Conservation (phyloP, 2,888 invertebrate species). For the Acanthacorydalis orientalis region DNA sequence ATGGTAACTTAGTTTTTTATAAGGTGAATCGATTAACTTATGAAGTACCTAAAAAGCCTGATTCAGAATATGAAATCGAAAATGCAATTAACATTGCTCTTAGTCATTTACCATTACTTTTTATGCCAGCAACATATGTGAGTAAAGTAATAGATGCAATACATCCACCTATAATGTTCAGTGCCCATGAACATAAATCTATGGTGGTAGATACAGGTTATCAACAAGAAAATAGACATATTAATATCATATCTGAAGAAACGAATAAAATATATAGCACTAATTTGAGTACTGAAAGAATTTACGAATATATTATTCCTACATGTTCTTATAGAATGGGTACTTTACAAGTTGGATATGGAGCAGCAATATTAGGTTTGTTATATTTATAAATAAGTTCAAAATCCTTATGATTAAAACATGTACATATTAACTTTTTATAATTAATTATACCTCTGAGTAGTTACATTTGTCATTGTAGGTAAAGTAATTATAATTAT, state of each 20-base stretch:
- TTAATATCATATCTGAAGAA: slow-evolving; percentile 11
- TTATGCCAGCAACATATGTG: slow-evolving; percentile 32
- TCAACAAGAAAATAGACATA: slow-evolving; percentile 15
- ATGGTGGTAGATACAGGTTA: slow-evolving; percentile 33
- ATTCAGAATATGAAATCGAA: slow-evolving; percentile 25
- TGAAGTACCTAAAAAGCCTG: slow-evolving; percentile 35
- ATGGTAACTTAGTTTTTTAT: slow-evolving; percentile 47
- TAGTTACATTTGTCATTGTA: no score
- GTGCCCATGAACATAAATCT: slow-evolving; percentile 53
- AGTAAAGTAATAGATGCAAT: slow-evolving; percentile 42
- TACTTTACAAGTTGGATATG: slow-evolving; percentile 68
- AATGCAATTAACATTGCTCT: slow-evolving; percentile 44
- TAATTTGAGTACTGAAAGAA: slow-evolving; percentile 26
- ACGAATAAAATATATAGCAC: slow-evolving; percentile 26
- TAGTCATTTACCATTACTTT: slow-evolving; percentile 56
- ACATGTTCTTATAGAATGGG: slow-evolving; percentile 97
- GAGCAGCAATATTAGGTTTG: slow-evolving; percentile 62
- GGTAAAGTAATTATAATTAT: no score
- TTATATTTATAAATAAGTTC: slow-evolving; percentile 5
- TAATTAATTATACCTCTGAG: no score
- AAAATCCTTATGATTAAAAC: neutral
- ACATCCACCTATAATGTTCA: slow-evolving; percentile 50
- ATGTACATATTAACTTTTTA: no score
- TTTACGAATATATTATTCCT: slow-evolving; percentile 72
- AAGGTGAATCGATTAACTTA: slow-evolving; percentile 57